phyloP scores from a whole-genome alignment of 2,888 invertebrate genomes.

The Subacronicta megacephala region DNA sequence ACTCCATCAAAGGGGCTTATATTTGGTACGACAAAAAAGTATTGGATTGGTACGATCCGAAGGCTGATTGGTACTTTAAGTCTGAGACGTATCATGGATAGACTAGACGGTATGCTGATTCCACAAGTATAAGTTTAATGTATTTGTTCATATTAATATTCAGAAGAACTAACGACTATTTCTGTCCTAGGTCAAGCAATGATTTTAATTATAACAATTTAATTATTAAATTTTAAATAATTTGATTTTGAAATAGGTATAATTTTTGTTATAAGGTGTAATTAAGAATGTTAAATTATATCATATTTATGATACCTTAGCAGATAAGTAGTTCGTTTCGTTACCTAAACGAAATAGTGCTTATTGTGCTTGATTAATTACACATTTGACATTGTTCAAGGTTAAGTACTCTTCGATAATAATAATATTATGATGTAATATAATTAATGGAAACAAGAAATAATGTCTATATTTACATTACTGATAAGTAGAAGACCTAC shows the following conservation, averaged over 20 bases:
- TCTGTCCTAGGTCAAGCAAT: too few species aligned
- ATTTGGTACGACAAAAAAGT: slow-evolving; percentile 90
- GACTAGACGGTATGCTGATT: not conserved
- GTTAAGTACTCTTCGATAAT: not conserved
- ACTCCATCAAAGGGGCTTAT: slow-evolving; percentile 90
- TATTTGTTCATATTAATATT: too few species aligned
- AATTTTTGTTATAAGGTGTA: too few species aligned
- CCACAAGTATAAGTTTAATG: too few species aligned
- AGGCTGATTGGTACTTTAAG: slow-evolving; percentile 75
- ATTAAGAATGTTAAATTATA: too few species aligned
- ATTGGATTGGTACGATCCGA: slow-evolving; percentile 88
- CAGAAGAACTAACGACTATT: too few species aligned
- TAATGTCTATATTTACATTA: not conserved
- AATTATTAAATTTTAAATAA: too few species aligned
- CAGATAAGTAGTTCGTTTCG: too few species aligned
- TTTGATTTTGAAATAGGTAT: too few species aligned
- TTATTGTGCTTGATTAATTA: not conserved
- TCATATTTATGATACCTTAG: too few species aligned
- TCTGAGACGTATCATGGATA: slow-evolving; percentile 46
- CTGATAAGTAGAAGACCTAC: not conserved
- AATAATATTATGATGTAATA: not conserved
- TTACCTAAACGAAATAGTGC: too few species aligned
- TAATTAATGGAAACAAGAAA: not conserved
- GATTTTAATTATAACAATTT: too few species aligned
- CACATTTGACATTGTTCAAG: not conserved